These are phyloP conservation scores for Mastomys coucha DNA, from an alignment of 2,113 vertebrate genomes.

Conservation along the genomic window DNA sequence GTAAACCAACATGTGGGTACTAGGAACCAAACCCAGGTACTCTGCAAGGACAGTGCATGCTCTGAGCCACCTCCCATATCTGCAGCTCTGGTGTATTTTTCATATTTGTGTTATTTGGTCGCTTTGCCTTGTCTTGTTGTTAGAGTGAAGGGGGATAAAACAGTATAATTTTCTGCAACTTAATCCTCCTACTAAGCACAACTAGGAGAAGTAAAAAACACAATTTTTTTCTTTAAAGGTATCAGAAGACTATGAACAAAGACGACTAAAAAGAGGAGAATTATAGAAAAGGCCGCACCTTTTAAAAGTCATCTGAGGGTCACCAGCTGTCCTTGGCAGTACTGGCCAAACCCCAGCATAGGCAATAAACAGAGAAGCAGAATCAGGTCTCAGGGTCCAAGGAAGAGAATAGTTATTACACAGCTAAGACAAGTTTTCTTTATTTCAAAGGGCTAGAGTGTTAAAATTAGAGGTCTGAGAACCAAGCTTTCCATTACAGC, in stretches of 20 bases:
- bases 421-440: not conserved
- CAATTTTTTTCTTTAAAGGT: constrained; percentile 4
- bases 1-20: not conserved
- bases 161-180: not conserved
- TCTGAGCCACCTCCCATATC: no score
- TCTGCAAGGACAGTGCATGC: not conserved
- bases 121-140: not conserved
- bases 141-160: not conserved
- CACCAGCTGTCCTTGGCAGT: not conserved
- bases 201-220: not conserved
- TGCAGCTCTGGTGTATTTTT: not conserved
- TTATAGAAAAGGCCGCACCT: not conserved
- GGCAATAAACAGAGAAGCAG: not conserved
- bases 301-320: constrained; percentile 14
- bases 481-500: not conserved
- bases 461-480: constrained; percentile 19
- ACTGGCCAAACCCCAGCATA: not conserved
- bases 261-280: not conserved
- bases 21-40: not conserved
- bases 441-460: not conserved
- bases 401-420: not conserved
- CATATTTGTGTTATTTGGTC: not conserved
- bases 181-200: not conserved
- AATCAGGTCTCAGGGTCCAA: not conserved
- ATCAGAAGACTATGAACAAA: not conserved